phyloP scores from a whole-genome alignment of 2,797 vertebrate species.

The Pelochelys cantorii region DNA sequence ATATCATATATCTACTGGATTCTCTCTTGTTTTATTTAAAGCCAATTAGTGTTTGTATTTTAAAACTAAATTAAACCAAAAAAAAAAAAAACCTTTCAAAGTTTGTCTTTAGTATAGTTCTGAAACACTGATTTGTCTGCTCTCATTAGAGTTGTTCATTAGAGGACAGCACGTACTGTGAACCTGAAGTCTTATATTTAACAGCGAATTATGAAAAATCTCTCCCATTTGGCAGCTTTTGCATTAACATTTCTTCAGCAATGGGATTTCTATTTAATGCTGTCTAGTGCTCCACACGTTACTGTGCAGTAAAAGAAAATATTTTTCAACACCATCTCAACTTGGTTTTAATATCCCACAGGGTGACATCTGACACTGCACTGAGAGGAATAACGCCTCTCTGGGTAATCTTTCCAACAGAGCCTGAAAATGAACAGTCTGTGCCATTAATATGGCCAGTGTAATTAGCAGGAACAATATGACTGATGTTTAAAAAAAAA shows the following conservation, averaged over 20 bases:
- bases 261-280: conserved; percentile 67
- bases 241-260: conserved; percentile 69
- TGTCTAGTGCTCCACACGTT: conserved; percentile 44
- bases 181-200: conserved; percentile 64
- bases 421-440: conserved; percentile 63
- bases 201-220: conserved; percentile 69
- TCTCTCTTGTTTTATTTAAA: conserved; percentile 75
- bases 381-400: conserved; percentile 68
- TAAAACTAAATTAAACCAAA: conserved; percentile 73
- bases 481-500: conserved; percentile 39
- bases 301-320: conserved; percentile 70
- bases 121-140: conserved; percentile 10
- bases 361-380: conserved; percentile 64
- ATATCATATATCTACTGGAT: conserved; percentile 79
- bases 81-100: conserved; percentile 70
- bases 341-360: conserved; percentile 74
- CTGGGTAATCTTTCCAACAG: conserved; percentile 72
- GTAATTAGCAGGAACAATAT: conserved; percentile 58
- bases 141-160: conserved; percentile 77
- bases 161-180: conserved; percentile 58
- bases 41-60: conserved; percentile 78
- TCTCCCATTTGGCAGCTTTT: conserved; percentile 67
- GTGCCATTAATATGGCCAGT: conserved; percentile 60
- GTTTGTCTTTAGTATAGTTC: conserved; percentile 31
- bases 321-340: conserved; percentile 70